These are phyloP conservation scores for Noctua pronuba DNA, from an alignment of 2,888 invertebrate genomes.

Conservation along the genomic window DNA sequence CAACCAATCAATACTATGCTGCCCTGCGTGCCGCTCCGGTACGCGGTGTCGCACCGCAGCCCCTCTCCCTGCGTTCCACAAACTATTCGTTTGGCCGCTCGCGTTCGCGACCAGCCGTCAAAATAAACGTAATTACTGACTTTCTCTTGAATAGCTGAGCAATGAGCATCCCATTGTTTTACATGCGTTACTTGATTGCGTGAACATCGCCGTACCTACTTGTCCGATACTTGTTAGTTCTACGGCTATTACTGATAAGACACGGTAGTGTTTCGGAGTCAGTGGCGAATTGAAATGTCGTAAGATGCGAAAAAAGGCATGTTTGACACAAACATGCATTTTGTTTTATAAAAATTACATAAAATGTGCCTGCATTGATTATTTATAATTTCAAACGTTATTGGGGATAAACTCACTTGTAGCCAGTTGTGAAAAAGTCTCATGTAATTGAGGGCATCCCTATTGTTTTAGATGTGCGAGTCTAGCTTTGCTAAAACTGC, in stretches of 20 bases:
- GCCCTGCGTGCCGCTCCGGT: not conserved
- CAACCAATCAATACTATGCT: not conserved
- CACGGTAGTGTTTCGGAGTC: not conserved
- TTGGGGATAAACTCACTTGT: not conserved
- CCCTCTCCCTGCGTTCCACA: not conserved
- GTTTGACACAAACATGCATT: not conserved
- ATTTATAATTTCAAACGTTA: not conserved
- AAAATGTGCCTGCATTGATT: not conserved
- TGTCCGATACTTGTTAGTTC: not conserved
- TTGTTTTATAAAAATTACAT: not conserved
- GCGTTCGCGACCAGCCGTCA: not conserved
- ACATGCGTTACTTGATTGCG: slow-evolving; percentile 17
- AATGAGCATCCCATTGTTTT: slow-evolving; percentile 31
- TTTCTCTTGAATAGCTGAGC: slow-evolving; percentile 24
- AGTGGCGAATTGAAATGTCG: not conserved
- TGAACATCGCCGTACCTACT: not conserved
- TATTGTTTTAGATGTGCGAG: not conserved
- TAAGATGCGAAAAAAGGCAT: not conserved
- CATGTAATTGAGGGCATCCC: not conserved
- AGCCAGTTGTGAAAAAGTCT: not conserved
- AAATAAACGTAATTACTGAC: slow-evolving; percentile 19
- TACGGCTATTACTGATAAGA: slow-evolving; percentile 2
- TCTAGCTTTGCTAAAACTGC: not conserved
- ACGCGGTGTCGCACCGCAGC: not conserved
- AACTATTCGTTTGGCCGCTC: not conserved